These are phyloP conservation scores for Cygnus atratus DNA, from an alignment of 2,113 vertebrate genomes.

Conservation along the genomic window DNA sequence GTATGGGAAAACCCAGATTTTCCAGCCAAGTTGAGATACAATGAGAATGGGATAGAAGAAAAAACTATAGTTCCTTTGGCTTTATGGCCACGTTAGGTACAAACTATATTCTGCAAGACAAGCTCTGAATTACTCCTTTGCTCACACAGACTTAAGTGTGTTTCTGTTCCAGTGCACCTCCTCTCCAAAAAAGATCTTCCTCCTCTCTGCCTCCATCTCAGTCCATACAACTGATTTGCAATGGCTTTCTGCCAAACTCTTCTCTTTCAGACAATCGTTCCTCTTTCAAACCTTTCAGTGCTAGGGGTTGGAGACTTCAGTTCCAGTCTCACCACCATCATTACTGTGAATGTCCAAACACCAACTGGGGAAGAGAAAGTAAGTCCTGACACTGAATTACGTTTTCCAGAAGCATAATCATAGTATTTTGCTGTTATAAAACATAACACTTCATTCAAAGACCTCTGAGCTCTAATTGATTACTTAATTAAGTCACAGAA, in stretches of 20 bases:
- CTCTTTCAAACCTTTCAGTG: neutral
- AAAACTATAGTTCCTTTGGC: neutral
- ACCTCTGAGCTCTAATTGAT: neutral
- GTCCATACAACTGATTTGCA: neutral
- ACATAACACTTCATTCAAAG: constrained; percentile 27
- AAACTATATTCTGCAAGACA: neutral
- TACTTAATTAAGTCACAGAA: constrained; percentile 31
- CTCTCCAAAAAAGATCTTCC: neutral
- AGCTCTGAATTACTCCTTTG: neutral
- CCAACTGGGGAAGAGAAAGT: neutral
- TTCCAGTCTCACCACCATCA: neutral
- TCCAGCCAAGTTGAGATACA: neutral
- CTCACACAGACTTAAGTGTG: neutral
- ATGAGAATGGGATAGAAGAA: neutral
- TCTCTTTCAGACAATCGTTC: neutral
- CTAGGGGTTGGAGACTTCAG: neutral
- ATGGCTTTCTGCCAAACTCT: neutral
- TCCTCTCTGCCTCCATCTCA: neutral
- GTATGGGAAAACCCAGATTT: neutral
- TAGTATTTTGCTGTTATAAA: neutral
- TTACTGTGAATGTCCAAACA: neutral
- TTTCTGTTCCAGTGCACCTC: neutral
- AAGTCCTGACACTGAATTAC: neutral
- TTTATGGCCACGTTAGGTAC: neutral
- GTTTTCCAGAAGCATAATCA: neutral